Conservation (phyloP, 2,888 invertebrate species). For the Plutella xylostella region DNA sequence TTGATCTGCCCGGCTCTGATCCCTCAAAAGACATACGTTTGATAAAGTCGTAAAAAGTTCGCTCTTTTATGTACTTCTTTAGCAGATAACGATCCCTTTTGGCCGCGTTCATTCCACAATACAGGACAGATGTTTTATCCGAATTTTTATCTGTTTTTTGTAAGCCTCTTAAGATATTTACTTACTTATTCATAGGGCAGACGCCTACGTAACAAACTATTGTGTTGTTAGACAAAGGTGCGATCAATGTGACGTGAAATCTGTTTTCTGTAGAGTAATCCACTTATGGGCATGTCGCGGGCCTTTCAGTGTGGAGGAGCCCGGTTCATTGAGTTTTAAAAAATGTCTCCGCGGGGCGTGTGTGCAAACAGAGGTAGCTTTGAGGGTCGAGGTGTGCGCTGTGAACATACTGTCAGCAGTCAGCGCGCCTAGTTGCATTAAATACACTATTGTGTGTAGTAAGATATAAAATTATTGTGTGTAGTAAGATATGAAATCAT, state of each 20-base stretch:
- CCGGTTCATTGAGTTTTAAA: constrained; percentile 61
- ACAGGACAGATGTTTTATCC: constrained; percentile 49
- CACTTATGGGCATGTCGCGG: constrained; percentile 63
- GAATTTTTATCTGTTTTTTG: constrained; percentile 33
- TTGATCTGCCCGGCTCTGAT: no score
- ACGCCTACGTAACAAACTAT: constrained; percentile 61
- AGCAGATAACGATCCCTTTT: constrained; percentile 28
- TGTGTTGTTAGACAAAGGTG: constrained; percentile 44
- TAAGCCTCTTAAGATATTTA: constrained; percentile 41
- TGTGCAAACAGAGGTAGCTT: constrained; percentile 44
- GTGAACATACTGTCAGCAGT: neutral
- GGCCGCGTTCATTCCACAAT: constrained; percentile 36
- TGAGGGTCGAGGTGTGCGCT: constrained; percentile 22
- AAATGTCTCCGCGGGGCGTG: constrained; percentile 53
- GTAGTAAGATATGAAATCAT: no score
- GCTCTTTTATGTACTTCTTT: constrained; percentile 33
- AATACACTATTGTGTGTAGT: no score
- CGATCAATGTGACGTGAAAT: constrained; percentile 65
- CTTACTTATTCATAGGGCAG: constrained; percentile 46
- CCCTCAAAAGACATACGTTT: constrained; percentile 6
- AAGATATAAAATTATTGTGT: no score
- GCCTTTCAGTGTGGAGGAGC: constrained; percentile 46
- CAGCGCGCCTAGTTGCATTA: neutral
- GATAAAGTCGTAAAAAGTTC: constrained; percentile 25
- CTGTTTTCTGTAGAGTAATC: constrained; percentile 57